Evolutionary conservation across 2,888 invertebrate species (phyloP).

Genomic region (Drosophila melanocephala): DNA sequence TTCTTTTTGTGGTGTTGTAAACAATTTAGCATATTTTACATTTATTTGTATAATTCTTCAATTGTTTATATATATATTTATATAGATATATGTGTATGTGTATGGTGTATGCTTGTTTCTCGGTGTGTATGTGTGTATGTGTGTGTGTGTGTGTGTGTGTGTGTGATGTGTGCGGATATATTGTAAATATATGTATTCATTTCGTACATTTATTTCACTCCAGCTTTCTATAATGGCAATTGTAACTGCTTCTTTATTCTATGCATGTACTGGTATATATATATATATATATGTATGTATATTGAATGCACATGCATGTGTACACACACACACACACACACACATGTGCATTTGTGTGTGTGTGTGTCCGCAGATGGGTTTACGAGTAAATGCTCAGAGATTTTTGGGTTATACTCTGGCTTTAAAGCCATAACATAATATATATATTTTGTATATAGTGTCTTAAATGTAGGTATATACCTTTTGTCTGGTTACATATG

Average conservation of each 20-base stretch:
- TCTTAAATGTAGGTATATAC: slow-evolving; percentile 23
- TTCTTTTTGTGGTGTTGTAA: slow-evolving; percentile 56
- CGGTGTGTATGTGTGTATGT: slow-evolving; percentile 1
- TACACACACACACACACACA: neutral
- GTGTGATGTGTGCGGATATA: neutral
- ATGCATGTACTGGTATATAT: slow-evolving; percentile 18
- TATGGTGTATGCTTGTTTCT: slow-evolving; percentile 14
- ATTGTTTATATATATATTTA: slow-evolving; percentile 29
- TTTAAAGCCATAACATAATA: slow-evolving; percentile 32
- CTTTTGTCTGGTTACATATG: slow-evolving; percentile 13
- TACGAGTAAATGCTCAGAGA: slow-evolving; percentile 14
- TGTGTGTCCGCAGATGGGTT: slow-evolving; percentile 28
- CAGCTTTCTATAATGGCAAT: slow-evolving; percentile 27
- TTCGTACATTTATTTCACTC: slow-evolving; percentile 17
- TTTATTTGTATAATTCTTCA: slow-evolving; percentile 55
- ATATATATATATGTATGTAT: neutral
- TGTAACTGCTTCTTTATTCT: slow-evolving; percentile 13
- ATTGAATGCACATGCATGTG: neutral
- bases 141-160: slow-evolving; percentile 1
- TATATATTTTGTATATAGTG: slow-evolving; percentile 29
- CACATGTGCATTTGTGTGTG: slow-evolving; percentile 29
- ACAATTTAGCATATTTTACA: slow-evolving; percentile 74
- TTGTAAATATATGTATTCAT: slow-evolving; percentile 9
- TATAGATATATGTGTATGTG: slow-evolving; percentile 26
- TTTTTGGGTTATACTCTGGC: slow-evolving; percentile 10